Base-by-base conservation (phyloP, 2,113 vertebrate species). In the Brachypodius melanocephalos region DNA sequence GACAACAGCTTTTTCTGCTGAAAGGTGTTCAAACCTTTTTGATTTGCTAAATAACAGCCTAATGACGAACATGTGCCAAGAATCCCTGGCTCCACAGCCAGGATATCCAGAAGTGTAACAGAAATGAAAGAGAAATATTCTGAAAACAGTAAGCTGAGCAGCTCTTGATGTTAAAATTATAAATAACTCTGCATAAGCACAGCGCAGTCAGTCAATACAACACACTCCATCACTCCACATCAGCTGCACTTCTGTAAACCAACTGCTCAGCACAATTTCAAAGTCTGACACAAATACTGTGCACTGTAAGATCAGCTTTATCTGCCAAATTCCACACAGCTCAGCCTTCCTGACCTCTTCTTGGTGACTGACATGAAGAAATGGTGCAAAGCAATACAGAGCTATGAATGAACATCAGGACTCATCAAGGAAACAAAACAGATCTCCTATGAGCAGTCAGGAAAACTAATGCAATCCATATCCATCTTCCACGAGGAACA, bases 181-280 rank as follows among this genome's bases (percentile, higher is more conserved):
- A 59, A 88, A 74, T 52, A 91, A 85, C 74, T 85, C 82, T 68
- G 34, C 72, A 42, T 32, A 77, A 94, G 68, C 88, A 88, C 28
- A 40, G 67, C 46, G 65, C 29, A 46, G 58, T 73, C 57, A 43
- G 46, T 76, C 71, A 54, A 55, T 48, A 52, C 65, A 88, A n/a
- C 26, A 73, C 67, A 77, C 68, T 51, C 65, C 59, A 73, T 62
- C 81, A n/a, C 48, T 69, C 71, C 81, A 48, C 63, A 88, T 66
- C 85, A 94, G 38, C 78, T 88, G 24, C 32, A 40, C 65, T 69
- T 59, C 51, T 77, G 63, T 12, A 85, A 93, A 73, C 40, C 63
- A 62, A 36, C 36, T 29, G 72, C 72, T 96, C 78, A 96, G 90
- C 89, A 94, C 76, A 80, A 85, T 80, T 66, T 28, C 63, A 51